Evolutionary conservation across 2,888 invertebrate species (phyloP).

Genomic region (Parasteatoda lunata): DNA sequence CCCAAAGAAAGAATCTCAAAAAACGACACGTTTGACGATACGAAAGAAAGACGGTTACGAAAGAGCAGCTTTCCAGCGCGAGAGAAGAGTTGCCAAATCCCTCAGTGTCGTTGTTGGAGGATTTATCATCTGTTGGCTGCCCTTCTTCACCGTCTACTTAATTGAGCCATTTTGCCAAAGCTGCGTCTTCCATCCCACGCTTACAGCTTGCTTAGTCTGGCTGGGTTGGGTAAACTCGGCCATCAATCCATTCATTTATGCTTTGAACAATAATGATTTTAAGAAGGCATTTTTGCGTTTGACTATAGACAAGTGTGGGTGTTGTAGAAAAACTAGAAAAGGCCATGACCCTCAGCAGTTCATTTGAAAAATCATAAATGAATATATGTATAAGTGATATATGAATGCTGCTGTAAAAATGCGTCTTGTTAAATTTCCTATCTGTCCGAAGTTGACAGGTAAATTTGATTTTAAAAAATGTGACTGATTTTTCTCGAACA

Average conservation of each 20-base stretch:
- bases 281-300: conserved; percentile 87
- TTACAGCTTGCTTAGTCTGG: conserved; percentile 96
- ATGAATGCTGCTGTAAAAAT: too few species aligned
- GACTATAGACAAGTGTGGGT: conserved; percentile 65
- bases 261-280: conserved; percentile 98
- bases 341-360: conserved; percentile 65
- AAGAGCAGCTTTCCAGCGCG: conserved; percentile 66
- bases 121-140: conserved; percentile 96
- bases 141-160: conserved; percentile 96
- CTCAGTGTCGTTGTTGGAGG: conserved; percentile 79
- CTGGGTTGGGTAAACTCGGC: conserved; percentile 99
- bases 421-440: too few species aligned
- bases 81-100: conserved; percentile 66
- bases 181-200: conserved; percentile 87
- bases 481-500: too few species aligned
- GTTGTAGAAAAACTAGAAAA: conserved; percentile 47
- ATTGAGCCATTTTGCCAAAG: conserved; percentile 89
- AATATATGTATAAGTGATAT: too few species aligned
- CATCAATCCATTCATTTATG: conserved; percentile 93
- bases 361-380: conserved; percentile 27
- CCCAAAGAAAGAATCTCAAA: conserved; percentile 42
- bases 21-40: conserved; percentile 42
- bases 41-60: conserved; percentile 67
- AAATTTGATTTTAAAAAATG: too few species aligned
- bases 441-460: too few species aligned